Base-by-base conservation (phyloP, 2,888 invertebrate genomes). In the Cerceris rybyensis region DNA sequence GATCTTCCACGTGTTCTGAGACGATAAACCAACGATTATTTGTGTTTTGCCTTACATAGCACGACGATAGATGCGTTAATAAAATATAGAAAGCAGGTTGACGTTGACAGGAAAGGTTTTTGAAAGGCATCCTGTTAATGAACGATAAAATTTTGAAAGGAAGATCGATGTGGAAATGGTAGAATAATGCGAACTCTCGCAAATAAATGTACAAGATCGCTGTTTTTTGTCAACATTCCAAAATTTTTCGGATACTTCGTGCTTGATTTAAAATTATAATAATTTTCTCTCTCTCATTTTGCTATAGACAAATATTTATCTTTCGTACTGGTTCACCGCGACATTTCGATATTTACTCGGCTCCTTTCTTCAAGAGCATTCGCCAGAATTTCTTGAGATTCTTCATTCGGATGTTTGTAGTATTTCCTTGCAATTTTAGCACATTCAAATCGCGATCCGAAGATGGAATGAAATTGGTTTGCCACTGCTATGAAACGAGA, bases 281-380 rank as follows among this genome's bases (percentile, higher is more conserved):
- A 46, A 46, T 8, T 11, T 1, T 46, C 11, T 46, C 11, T 46
- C 11, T 8, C 11, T 8, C 46, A 2, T 28, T 28, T 4, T 28
- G 4, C 28, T 28, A 2, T 28, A 28, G 28, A 4, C 46, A 46
- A 11, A 8, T 46, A 11, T 46, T 46, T 46, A 46, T 46, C 8
- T 46, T 46, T 46, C 46, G 11, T 11, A 46, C 6, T 8, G 8
- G 46, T 6, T 46, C 46, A 1, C 11, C n/a, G 50, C n/a, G n/a
- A 50, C n/a, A 50, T 50, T n/a, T 50, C 50, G n/a, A n/a, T 50
- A 50, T n/a, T 50, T 50, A 50, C 13, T 50, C n/a, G 0, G 7
- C 11, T 50, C n/a, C 50, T n/a, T n/a, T n/a, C 50, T 50, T 50
- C 50, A 50, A 50, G 50, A 50, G 50, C 50, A 50, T n/a, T n/a